Conservation (phyloP, 2,888 invertebrate species). For the Chorisops tibialis region DNA sequence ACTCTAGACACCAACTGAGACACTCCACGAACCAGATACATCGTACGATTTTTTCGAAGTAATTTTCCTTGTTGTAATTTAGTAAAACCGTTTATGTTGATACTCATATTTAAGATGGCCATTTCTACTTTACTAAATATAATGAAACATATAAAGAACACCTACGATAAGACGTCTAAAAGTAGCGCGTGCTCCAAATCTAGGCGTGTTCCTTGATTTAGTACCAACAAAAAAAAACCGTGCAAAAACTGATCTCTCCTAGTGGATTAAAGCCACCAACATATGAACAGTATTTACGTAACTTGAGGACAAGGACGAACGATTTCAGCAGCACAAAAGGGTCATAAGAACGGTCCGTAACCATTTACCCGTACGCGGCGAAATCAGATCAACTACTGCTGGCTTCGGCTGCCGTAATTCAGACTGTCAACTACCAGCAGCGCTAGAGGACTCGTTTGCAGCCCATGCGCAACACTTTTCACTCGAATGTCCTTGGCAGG, state of each 20-base stretch:
- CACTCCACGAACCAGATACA: too few species aligned
- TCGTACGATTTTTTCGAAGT: too few species aligned
- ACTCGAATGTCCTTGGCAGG: background rate
- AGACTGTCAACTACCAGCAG: slow-evolving; percentile 17
- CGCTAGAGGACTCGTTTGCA: background rate
- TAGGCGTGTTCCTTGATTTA: too few species aligned
- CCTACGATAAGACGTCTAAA: too few species aligned
- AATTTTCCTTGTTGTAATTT: too few species aligned
- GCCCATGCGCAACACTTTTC: slow-evolving; percentile 3
- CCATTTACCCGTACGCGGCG: slow-evolving; percentile 15
- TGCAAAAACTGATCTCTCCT: background rate
- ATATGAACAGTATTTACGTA: slow-evolving; percentile 10
- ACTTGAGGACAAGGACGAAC: background rate
- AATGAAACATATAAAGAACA: too few species aligned
- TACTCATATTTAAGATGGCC: too few species aligned
- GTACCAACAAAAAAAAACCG: background rate
- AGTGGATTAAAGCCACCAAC: background rate
- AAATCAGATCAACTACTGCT: slow-evolving; percentile 22
- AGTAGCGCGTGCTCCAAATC: too few species aligned
- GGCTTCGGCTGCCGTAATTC: slow-evolving; percentile 8
- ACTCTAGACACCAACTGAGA: background rate
- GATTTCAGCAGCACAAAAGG: background rate
- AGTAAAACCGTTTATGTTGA: too few species aligned
- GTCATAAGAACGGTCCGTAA: background rate
- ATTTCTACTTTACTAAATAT: too few species aligned